phyloP scores from a whole-genome alignment of 2,888 invertebrate species.

The Rhopalosiphum nymphaeae region DNA sequence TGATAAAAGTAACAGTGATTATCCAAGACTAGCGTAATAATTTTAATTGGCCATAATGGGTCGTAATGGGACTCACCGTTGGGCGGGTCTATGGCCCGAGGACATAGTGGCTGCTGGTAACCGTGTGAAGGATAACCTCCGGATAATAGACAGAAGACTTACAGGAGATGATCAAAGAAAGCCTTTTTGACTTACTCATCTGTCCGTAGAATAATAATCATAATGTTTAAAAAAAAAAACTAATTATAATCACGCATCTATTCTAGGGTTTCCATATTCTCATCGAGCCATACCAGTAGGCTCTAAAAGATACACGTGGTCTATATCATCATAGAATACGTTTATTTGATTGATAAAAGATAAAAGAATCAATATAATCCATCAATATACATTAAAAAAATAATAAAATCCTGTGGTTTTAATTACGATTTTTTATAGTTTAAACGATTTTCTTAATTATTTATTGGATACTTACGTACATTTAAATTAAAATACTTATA shows the following conservation, averaged over 20 bases:
- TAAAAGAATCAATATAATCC: neutral
- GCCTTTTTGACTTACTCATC: neutral
- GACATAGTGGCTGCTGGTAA: slow-evolving; percentile 44
- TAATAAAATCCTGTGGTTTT: neutral
- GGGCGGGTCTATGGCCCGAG: slow-evolving; percentile 51
- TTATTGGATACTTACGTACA: neutral
- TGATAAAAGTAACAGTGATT: slow-evolving; percentile 29
- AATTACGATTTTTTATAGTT: neutral
- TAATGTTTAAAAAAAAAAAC: neutral
- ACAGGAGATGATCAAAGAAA: slow-evolving; percentile 5
- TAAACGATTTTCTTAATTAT: neutral
- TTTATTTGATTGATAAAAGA: neutral
- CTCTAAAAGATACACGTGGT: neutral
- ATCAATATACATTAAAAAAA: neutral
- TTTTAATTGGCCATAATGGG: slow-evolving; percentile 57
- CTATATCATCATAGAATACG: neutral
- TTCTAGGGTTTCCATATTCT: neutral
- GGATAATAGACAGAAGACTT: slow-evolving; percentile 14
- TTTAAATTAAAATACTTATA: neutral
- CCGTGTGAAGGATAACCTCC: slow-evolving; percentile 57
- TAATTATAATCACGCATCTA: neutral
- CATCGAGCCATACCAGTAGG: neutral
- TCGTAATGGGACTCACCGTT: slow-evolving; percentile 33
- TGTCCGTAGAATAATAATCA: neutral
- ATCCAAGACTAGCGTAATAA: slow-evolving; percentile 41